These are phyloP conservation scores for Sialia sialis DNA, from an alignment of 2,113 vertebrate genomes.

Conservation along the genomic window DNA sequence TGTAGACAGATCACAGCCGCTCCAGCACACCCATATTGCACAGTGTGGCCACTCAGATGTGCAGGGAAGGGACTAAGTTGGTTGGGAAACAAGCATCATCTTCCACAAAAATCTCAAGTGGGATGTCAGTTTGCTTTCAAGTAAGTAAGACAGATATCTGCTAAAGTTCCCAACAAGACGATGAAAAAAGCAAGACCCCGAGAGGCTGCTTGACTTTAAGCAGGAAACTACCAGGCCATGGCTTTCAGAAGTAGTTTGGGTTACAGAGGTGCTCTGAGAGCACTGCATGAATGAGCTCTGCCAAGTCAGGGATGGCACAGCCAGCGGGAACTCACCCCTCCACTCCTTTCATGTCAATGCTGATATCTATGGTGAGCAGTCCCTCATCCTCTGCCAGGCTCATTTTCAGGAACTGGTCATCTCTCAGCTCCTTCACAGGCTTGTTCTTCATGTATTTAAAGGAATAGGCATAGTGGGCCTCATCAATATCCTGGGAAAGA, in stretches of 20 bases:
- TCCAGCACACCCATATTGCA: not conserved
- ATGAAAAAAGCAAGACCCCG: not conserved
- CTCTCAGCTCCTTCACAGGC: conserved; percentile 93
- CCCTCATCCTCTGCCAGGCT: conserved; percentile 91
- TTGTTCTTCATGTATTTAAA: conserved; percentile 99
- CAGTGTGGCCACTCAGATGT: not conserved
- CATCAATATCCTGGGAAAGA: conserved; percentile 86
- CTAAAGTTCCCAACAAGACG: not conserved
- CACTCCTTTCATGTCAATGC: conserved; percentile 94
- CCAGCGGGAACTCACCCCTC: conserved; percentile 82
- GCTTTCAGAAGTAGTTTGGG: not conserved
- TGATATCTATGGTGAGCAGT: conserved; percentile 89
- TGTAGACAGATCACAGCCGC: not conserved
- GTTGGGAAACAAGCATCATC: not conserved
- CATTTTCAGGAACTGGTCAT: conserved; percentile 97
- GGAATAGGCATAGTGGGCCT: conserved; percentile 93
- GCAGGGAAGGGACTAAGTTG: not conserved
- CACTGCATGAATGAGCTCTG: not conserved
- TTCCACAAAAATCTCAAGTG: not conserved
- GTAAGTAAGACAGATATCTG: not conserved
- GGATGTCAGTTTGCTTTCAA: not conserved
- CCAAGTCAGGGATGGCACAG: not conserved
- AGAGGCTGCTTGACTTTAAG: not conserved
- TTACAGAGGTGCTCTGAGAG: not conserved
- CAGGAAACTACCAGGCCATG: not conserved